Evolutionary conservation across 37 sponge, comb jelly and placozoan genomes (phyloP), one percentile per base, ranked within the genome.

Genomic region (Spongia lamella): DNA sequence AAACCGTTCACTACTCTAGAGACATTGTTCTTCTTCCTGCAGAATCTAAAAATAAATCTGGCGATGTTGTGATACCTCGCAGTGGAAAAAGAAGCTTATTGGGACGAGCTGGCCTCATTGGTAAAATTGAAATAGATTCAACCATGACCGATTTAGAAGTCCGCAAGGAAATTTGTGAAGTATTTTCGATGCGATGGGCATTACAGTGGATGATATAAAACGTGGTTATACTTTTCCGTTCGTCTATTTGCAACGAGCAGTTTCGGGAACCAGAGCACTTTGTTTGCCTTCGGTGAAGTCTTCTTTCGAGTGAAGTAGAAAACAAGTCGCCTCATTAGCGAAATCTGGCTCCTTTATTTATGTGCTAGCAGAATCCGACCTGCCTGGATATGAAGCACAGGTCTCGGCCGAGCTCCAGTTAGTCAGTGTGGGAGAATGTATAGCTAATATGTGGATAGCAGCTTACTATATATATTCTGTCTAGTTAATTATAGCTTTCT

Each of bases 141-240:
- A 49, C 19, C 29, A 61, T 33, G 76, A n/a, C 63, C 2, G 49
- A 40, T 26, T 61, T 3, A 24, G 63, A 61, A 4, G 49, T 75
- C 22, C 30, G 22, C 17, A 60, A 20, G 19, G 76, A 75, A 61
- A 59, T 75, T n/a, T 75, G 63, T n/a, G 24, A 40, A 20, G 39
- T 75, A 21, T 75, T 75, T 75, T 11, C 76, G 3, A n/a, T 24
- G 36, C 76, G 4, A 38, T 75, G 62, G 63, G 76, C 2, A 61
- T 75, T 2, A 55, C n/a, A 13, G 7, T 13, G 47, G 61, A 34
- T 14, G 20, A 61, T 59, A 19, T 55, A 9, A 31, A 64, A 31
- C 38, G 26, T 20, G 66, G 66, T 20, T 14, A 7, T 20, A 20
- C 3, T 25, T 75, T 75, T 25, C 29, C 17, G 5, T 75, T 75